A percentile compares a stretch with the other conserved stretches of the same genome.
These are phyloP conservation scores for Seriola quinqueradiata DNA, from an alignment of 2,113 vertebrate species.

Conservation along the genomic window DNA sequence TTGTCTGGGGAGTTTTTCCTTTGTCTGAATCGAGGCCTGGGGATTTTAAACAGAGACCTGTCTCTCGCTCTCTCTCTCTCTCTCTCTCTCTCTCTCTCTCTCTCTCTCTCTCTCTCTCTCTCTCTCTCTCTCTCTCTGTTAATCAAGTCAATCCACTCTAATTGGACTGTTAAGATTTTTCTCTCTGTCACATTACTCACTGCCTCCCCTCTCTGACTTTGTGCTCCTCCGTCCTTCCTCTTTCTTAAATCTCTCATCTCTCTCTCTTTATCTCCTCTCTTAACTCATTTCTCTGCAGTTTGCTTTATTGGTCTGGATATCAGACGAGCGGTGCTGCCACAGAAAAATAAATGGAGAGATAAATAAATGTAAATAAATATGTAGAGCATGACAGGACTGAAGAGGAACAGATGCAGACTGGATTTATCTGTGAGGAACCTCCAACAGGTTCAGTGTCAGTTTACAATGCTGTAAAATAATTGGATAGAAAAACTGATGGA, in stretches of 20 bases:
- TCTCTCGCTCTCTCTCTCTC: background rate
- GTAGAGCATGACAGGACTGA: background rate
- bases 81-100: background rate
- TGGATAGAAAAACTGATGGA: background rate
- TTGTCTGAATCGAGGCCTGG: too few relatives aligned
- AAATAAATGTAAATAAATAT: conserved; percentile 43
- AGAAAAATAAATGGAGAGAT: conserved; percentile 33
- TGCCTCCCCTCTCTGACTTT: conserved; percentile 9
- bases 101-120: conserved; percentile 20
- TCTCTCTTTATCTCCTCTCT: background rate
- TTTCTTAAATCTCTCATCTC: conserved; percentile 26
- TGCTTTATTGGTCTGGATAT: conserved; percentile 34
- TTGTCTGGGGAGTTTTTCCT: too few relatives aligned
- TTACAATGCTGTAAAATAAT: background rate
- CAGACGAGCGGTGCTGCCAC: conserved; percentile 23
- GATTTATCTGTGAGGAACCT: conserved; percentile 3
- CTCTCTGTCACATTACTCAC: conserved; percentile 66
- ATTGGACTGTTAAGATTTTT: conserved; percentile 80
- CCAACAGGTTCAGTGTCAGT: background rate
- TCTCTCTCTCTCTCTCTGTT: conserved; percentile 53
- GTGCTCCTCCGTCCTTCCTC: conserved; percentile 10
- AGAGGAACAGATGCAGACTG: conserved; percentile 14
- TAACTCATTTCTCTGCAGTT: conserved; percentile 24
- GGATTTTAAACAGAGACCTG: too few relatives aligned
- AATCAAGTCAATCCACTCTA: conserved; percentile 70